Percentiles rank a stretch among this genome's conserved stretches.
phyloP scores from a whole-genome alignment of 2,888 invertebrate species.

The Tiphia femorata region DNA sequence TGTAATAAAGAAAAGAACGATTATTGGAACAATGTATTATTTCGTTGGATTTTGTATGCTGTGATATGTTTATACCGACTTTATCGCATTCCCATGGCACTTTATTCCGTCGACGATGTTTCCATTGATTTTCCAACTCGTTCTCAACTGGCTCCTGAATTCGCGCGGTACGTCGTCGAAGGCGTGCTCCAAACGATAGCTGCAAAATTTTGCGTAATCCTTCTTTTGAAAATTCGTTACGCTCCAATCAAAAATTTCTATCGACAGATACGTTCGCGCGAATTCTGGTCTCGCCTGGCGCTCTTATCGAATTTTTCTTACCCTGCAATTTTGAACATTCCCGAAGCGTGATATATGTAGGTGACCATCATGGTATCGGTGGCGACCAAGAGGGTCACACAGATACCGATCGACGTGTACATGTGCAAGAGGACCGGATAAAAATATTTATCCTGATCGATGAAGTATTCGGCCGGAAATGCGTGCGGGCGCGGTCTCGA shows the following conservation, averaged over 20 bases:
- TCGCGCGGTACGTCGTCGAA: background rate
- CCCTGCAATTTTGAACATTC: background rate
- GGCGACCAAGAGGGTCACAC: background rate
- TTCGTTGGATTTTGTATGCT: background rate
- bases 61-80: background rate
- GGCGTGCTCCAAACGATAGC: background rate
- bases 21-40: background rate
- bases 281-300: no score
- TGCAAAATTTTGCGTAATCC: background rate
- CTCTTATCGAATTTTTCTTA: no score
- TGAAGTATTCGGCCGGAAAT: background rate
- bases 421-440: background rate
- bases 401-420: background rate
- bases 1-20: background rate
- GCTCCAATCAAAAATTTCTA: no score
- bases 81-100: background rate
- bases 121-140: background rate
- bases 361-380: background rate
- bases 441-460: background rate
- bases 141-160: background rate
- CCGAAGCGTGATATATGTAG: background rate
- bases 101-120: background rate
- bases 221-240: no score
- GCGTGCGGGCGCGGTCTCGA: no score
- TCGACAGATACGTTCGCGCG: no score